Conservation (phyloP, 2,888 invertebrate species). For the Sinelater perroti region DNA sequence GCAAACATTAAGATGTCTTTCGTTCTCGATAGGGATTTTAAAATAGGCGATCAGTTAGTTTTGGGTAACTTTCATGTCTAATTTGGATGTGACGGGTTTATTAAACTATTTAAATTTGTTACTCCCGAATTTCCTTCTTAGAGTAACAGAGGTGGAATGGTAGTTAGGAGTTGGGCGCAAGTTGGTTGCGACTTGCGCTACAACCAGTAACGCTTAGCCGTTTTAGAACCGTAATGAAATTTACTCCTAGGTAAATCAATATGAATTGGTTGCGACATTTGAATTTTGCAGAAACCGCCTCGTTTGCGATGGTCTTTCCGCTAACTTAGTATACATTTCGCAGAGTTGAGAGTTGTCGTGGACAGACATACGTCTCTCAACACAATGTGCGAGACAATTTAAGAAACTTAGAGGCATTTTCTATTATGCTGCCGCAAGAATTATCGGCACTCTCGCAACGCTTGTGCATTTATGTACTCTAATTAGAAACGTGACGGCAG, state of each 20-base stretch:
- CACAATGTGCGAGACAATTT: conserved; percentile 18
- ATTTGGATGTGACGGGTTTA: conserved; percentile 9
- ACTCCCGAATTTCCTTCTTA: conserved; percentile 16
- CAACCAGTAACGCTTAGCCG: conserved; percentile 28
- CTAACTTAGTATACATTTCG: conserved; percentile 24
- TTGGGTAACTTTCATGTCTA: conserved; percentile 13
- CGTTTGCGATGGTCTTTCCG: conserved; percentile 17
- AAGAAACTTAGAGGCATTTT: conserved; percentile 17
- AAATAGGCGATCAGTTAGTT: conserved; percentile 12
- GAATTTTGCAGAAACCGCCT: conserved; percentile 28
- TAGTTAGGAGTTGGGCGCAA: conserved; percentile 18
- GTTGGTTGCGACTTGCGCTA: conserved; percentile 18
- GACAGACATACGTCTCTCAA: conserved; percentile 12
- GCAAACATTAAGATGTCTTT: neutral
- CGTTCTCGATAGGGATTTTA: conserved; percentile 1
- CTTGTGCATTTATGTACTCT: conserved; percentile 17
- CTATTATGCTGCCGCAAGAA: conserved; percentile 12
- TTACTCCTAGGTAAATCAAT: conserved; percentile 36
- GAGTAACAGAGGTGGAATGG: conserved; percentile 21
- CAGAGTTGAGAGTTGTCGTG: conserved; percentile 13
- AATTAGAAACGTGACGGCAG: conserved; percentile 21
- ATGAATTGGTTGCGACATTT: conserved; percentile 34
- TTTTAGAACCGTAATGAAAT: conserved; percentile 33
- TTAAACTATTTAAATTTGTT: conserved; percentile 20
- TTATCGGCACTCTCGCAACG: conserved; percentile 18